Conservation (phyloP, 2,888 invertebrate genomes). For the Lithophane ornitopus region DNA sequence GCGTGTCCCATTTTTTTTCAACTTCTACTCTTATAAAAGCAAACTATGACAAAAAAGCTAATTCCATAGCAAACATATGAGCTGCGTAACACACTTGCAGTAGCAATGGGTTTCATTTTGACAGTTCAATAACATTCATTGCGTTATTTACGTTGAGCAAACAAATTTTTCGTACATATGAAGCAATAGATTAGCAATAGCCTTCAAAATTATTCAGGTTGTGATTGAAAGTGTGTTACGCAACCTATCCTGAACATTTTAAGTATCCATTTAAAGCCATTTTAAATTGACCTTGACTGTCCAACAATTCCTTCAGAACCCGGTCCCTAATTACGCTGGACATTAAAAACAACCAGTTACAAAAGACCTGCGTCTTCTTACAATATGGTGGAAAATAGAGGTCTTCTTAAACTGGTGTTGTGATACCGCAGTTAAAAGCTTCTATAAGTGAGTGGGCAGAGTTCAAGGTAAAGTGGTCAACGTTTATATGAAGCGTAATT, state of each 20-base stretch:
- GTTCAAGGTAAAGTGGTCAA: slow-evolving; percentile 59
- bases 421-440: slow-evolving; percentile 41
- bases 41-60: background rate
- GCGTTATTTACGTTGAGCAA: too few species aligned
- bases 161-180: too few species aligned
- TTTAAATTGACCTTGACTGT: background rate
- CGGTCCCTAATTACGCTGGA: background rate
- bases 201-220: too few species aligned
- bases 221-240: too few species aligned
- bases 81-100: too few species aligned
- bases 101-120: too few species aligned
- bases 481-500: slow-evolving; percentile 61
- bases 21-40: too few species aligned
- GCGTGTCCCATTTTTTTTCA: too few species aligned
- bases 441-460: slow-evolving; percentile 41
- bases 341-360: background rate
- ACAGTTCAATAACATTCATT: too few species aligned
- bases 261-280: background rate
- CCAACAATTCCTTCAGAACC: background rate
- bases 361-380: background rate
- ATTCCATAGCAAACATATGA: background rate
- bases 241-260: background rate
- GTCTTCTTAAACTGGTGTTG: background rate
- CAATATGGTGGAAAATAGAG: background rate
- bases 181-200: too few species aligned